Conservation (phyloP, 2,888 invertebrate species). For the Nudaria mundana region DNA sequence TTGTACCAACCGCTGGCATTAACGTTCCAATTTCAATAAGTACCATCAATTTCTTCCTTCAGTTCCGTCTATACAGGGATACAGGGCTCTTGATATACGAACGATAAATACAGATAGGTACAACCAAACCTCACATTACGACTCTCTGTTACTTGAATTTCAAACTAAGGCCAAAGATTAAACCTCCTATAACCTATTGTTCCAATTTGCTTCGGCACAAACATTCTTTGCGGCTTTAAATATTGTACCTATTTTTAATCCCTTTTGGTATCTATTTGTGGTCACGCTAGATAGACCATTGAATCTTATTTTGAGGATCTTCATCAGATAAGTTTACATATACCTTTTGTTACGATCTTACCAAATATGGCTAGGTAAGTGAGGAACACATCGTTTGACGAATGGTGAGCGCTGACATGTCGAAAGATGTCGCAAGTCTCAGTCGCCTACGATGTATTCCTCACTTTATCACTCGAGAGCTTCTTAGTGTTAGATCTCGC, state of each 20-base stretch:
- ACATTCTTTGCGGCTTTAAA: conserved; percentile 12
- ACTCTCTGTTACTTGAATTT: conserved; percentile 38
- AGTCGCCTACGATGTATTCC: no score
- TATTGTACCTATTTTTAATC: no score
- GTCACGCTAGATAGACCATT: conserved; percentile 1
- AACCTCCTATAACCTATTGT: conserved; percentile 30
- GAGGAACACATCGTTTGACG: no score
- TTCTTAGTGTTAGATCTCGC: no score
- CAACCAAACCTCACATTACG: conserved; percentile 24
- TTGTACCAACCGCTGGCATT: not conserved
- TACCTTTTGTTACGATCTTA: no score
- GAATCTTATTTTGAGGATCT: no score
- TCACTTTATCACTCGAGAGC: no score
- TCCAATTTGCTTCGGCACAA: conserved; percentile 36
- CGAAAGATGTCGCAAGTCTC: no score
- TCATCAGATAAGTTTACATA: no score
- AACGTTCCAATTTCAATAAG: not conserved
- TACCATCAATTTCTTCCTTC: conserved; percentile 1
- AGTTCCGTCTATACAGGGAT: not conserved
- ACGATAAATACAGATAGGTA: conserved; percentile 14
- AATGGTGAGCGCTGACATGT: no score
- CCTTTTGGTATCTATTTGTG: not conserved
- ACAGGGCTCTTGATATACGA: conserved; percentile 10
- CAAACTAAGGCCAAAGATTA: conserved; percentile 37
- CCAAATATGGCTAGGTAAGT: no score